Evolutionary conservation across 2,888 invertebrate species (phyloP).

Genomic region (Cerastoderma edule): DNA sequence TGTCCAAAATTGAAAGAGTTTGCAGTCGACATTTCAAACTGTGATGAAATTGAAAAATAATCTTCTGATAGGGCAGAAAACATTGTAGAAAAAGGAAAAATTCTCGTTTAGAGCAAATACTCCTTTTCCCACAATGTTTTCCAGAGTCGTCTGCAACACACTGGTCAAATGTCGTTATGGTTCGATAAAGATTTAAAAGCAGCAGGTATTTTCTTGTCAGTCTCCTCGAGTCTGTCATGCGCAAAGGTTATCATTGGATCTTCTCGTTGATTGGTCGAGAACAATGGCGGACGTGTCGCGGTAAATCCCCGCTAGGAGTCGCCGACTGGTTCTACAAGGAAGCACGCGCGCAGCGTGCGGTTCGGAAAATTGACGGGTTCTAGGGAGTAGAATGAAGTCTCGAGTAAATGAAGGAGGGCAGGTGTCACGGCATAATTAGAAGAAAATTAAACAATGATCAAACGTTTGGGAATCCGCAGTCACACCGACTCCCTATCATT

Average conservation of each 20-base stretch:
- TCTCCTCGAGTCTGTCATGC: conserved; percentile 41
- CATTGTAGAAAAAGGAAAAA: no score
- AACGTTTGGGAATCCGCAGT: conserved; percentile 11
- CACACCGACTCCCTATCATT: conserved; percentile 2
- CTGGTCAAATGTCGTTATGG: no score
- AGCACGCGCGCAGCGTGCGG: conserved; percentile 51
- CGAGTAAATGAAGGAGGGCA: conserved; percentile 36
- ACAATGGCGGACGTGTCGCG: conserved; percentile 53
- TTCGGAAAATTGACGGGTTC: conserved; percentile 45
- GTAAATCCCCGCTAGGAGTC: conserved; percentile 43
- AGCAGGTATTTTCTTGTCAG: conserved; percentile 58
- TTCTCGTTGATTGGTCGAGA: conserved; percentile 51
- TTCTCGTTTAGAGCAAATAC: no score
- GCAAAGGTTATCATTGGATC: conserved; percentile 53
- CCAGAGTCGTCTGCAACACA: no score
- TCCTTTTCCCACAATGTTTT: no score
- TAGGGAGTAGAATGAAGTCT: conserved; percentile 44
- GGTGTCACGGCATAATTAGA: conserved; percentile 44
- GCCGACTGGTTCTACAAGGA: conserved; percentile 41
- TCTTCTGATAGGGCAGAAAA: no score
- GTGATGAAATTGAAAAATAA: no score
- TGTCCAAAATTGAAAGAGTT: no score
- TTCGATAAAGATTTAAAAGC: conserved; percentile 34
- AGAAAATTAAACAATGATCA: conserved; percentile 33
- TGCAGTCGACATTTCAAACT: no score